Evolutionary conservation across 2,888 invertebrate genomes (phyloP).

Genomic region (Chaitophorus viminalis): DNA sequence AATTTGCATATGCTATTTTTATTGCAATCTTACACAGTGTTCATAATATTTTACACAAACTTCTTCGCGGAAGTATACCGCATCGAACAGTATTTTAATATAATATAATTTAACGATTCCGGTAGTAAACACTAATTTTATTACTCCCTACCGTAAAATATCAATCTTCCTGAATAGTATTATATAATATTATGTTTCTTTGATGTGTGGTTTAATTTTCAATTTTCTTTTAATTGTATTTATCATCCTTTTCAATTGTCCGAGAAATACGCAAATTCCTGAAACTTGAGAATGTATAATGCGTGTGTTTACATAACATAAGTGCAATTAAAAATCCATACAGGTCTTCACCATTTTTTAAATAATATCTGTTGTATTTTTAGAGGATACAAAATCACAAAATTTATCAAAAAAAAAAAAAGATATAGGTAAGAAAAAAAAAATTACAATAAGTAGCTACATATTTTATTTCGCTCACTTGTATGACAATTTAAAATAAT

Average conservation of each 20-base stretch:
- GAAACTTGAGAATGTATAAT: not conserved
- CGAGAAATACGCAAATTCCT: not conserved
- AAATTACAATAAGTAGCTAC: no score
- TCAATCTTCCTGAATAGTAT: not conserved
- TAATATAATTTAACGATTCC: not conserved
- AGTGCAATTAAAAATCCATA: not conserved
- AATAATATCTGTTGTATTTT: not conserved
- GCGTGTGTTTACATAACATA: not conserved
- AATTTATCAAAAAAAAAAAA: not conserved
- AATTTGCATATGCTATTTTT: not conserved
- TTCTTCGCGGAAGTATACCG: not conserved
- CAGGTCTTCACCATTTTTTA: not conserved
- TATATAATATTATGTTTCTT: not conserved
- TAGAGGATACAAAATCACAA: not conserved
- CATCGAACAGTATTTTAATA: not conserved
- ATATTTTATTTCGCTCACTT: not conserved
- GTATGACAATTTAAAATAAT: not conserved
- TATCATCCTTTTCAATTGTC: not conserved
- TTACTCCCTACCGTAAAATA: not conserved
- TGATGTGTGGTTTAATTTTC: not conserved
- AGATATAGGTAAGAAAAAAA: not conserved
- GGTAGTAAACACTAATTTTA: not conserved
- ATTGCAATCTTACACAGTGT: conserved; percentile 24
- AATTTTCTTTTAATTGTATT: not conserved
- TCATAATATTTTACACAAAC: not conserved